These are phyloP conservation scores for Drosophila mulleri DNA, from an alignment of 2,888 invertebrate species.

Conservation along the genomic window DNA sequence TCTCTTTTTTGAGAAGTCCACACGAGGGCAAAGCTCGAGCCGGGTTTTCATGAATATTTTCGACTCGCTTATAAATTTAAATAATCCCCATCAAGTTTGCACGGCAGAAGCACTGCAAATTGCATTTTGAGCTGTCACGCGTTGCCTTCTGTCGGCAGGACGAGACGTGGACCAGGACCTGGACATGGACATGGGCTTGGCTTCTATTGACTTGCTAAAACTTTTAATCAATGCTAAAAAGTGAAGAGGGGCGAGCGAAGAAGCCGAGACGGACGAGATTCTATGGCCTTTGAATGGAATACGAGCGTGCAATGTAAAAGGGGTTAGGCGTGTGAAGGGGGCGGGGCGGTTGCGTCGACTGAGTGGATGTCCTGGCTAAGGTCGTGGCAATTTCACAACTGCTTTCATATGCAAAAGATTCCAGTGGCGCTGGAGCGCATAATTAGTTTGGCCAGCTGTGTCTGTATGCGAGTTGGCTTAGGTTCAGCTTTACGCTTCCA, in stretches of 20 bases:
- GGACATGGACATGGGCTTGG: slow-evolving; percentile 14
- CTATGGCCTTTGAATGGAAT: slow-evolving; percentile 7
- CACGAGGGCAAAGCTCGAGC: slow-evolving; percentile 7
- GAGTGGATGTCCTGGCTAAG: not conserved
- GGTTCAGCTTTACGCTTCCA: slow-evolving; percentile 14
- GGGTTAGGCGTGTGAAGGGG: not conserved
- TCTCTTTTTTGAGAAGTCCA: slow-evolving; percentile 6
- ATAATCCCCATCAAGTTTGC: slow-evolving; percentile 46
- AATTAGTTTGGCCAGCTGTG: slow-evolving; percentile 66
- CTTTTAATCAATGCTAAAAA: slow-evolving; percentile 69
- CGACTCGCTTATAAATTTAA: slow-evolving; percentile 59
- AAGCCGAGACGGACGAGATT: not conserved
- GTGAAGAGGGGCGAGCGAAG: slow-evolving; percentile 8
- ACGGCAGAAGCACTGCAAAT: slow-evolving; percentile 61
- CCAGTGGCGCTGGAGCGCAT: slow-evolving; percentile 64
- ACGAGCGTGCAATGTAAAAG: not conserved
- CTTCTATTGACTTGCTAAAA: slow-evolving; percentile 68
- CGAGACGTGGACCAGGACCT: not conserved
- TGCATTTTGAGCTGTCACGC: slow-evolving; percentile 70
- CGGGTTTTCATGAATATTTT: slow-evolving; percentile 52
- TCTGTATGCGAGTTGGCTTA: slow-evolving; percentile 26
- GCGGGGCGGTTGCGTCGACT: too few relatives aligned
- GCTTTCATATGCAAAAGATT: slow-evolving; percentile 78
- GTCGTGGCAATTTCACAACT: slow-evolving; percentile 65
- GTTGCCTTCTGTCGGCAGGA: slow-evolving; percentile 34